A percentile compares a stretch with the other conserved stretches of the same genome.
These are phyloP conservation scores for Volucella bombylans DNA, from an alignment of 2,888 invertebrate species.

Conservation along the genomic window DNA sequence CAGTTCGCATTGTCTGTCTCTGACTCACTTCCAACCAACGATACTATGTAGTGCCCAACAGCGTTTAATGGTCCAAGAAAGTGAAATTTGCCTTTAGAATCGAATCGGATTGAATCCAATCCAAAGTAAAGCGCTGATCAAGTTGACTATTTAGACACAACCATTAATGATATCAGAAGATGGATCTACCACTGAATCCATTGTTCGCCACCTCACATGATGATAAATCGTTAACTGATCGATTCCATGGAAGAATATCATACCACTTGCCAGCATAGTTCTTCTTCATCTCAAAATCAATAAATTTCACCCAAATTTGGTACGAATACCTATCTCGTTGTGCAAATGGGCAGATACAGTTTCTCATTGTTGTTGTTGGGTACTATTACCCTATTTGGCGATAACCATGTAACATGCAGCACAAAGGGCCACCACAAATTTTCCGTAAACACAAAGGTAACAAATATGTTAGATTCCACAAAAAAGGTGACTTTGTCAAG, in stretches of 20 bases:
- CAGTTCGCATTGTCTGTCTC: constrained; percentile 13
- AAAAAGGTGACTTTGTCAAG: background rate
- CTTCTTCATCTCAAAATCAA: constrained; percentile 5
- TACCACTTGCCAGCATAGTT: background rate
- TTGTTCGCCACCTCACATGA: constrained; percentile 59
- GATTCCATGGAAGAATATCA: constrained; percentile 10
- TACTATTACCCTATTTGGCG: constrained; percentile 39
- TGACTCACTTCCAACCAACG: constrained; percentile 44
- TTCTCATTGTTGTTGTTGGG: background rate
- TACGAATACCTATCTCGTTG: constrained; percentile 26
- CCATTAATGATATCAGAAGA: constrained; percentile 60
- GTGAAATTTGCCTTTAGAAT: constrained; percentile 9
- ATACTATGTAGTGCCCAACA: constrained; percentile 5
- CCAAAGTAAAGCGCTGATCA: constrained; percentile 44
- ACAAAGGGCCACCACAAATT: constrained; percentile 59
- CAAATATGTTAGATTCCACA: constrained; percentile 15
- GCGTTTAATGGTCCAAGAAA: constrained; percentile 21
- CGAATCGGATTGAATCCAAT: background rate
- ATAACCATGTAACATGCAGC: constrained; percentile 26
- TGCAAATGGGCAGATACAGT: constrained; percentile 29
- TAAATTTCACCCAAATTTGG: constrained; percentile 59
- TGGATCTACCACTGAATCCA: constrained; percentile 46
- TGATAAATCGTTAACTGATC: constrained; percentile 66
- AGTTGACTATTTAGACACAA: constrained; percentile 65
- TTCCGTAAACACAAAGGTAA: constrained; percentile 39